These are phyloP conservation scores for Gracilinanus agilis DNA, from an alignment of 2,113 vertebrate genomes.

Conservation along the genomic window DNA sequence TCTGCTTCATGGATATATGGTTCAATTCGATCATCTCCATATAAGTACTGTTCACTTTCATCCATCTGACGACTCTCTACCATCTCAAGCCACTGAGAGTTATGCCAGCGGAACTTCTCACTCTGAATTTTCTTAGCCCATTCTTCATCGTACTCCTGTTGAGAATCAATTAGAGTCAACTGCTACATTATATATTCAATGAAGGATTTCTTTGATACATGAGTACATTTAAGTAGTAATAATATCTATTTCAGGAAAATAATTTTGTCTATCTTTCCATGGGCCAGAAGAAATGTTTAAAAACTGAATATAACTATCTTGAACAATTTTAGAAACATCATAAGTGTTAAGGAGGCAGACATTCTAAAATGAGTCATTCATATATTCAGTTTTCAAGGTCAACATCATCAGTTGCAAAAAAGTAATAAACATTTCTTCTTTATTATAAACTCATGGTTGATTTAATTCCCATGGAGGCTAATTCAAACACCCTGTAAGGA, in stretches of 20 bases:
- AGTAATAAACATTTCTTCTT: background rate
- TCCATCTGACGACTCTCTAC: conserved; percentile 93
- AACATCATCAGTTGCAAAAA: background rate
- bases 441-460: background rate
- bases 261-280: background rate
- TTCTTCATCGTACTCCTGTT: conserved; percentile 93
- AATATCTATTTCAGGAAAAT: conserved; percentile 11
- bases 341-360: background rate
- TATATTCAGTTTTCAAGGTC: background rate
- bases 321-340: conserved; percentile 18
- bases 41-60: conserved; percentile 89
- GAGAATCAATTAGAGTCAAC: conserved; percentile 28
- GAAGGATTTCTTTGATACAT: background rate
- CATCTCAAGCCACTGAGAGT: conserved; percentile 98
- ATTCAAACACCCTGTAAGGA: conserved; percentile 35
- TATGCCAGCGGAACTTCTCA: conserved; percentile 95
- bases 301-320: conserved; percentile 41
- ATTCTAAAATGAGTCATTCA: background rate
- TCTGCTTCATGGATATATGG: conserved; percentile 90
- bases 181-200: background rate
- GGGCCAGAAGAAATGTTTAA: conserved; percentile 4
- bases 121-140: conserved; percentile 95
- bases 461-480: conserved; percentile 7
- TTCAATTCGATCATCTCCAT: conserved; percentile 89
- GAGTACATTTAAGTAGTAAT: background rate